Evolutionary conservation across 2,888 invertebrate species (phyloP).

Genomic region (Mactromeris polynyma): DNA sequence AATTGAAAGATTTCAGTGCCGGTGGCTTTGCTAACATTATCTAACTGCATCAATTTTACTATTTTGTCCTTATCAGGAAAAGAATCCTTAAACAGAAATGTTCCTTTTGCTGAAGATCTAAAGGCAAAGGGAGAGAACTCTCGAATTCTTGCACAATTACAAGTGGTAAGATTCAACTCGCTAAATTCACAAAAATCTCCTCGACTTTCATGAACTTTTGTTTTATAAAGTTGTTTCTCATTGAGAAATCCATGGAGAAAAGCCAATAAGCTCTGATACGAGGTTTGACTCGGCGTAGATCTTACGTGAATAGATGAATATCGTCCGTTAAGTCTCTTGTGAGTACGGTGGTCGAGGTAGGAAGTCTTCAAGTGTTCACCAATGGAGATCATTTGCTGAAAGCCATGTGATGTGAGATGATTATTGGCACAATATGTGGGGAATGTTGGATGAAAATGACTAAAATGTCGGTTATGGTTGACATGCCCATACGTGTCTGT

Average conservation of each 20-base stretch:
- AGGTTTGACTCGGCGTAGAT: conserved; percentile 27
- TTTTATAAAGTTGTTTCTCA: conserved; percentile 71
- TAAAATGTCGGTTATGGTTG: conserved; percentile 17
- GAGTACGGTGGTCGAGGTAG: conserved; percentile 39
- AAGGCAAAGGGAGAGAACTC: conserved; percentile 41
- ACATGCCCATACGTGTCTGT: conserved; percentile 4
- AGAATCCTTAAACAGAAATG: conserved; percentile 57
- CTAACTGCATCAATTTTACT: conserved; percentile 20
- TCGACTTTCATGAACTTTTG: conserved; percentile 63
- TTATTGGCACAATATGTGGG: conserved; percentile 27
- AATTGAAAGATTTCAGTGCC: conserved; percentile 44
- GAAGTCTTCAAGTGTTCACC: conserved; percentile 50
- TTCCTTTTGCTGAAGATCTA: conserved; percentile 49
- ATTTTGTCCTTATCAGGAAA: conserved; percentile 38
- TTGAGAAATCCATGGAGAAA: conserved; percentile 74
- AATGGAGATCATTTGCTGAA: conserved; percentile 52
- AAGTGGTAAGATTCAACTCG: conserved; percentile 26
- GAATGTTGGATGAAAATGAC: conserved; percentile 53
- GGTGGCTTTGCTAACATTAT: conserved; percentile 13
- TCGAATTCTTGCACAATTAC: conserved; percentile 47
- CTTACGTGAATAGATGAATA: conserved; percentile 50
- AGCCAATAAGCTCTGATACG: conserved; percentile 69
- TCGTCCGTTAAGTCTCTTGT: conserved; percentile 43
- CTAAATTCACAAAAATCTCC: conserved; percentile 61
- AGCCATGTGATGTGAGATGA: conserved; percentile 55